Base-by-base conservation (phyloP, 2,888 invertebrate genomes). In the Drosophila macrospina region DNA sequence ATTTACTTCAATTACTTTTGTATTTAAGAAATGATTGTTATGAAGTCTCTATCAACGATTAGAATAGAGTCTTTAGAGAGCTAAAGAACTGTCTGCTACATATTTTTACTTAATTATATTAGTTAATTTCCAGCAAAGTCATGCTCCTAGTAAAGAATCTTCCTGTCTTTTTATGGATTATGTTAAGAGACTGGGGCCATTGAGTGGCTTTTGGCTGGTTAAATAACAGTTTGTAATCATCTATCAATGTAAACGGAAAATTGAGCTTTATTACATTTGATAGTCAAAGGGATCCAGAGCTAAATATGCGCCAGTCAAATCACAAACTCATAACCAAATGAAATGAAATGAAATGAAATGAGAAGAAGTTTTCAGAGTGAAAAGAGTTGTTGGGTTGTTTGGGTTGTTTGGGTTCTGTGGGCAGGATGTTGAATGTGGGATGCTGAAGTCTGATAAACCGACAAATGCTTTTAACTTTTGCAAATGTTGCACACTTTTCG, bases 381-480 rank as follows among this genome's bases (percentile, higher is more conserved):
- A 69, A 61, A 45, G 74, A 47, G 68, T 61, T 54, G 16, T 47
- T 24, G 20, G 30, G 7, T 50, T n/a, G 36, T 50, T 45, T 41
- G 55, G 56, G 26, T 20, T 20, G 20, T 26, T 47, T 13, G 20
- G 30, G 7, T 50, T n/a, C 41, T 50, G 51, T 41, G 55, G 56
- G 26, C 34, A 47, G 47, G 37, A 51, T 50, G 47, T 45, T 20
- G 20, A 20, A 20, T 20, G 20, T 20, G 20, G 47, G 37, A 51
- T 50, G 47, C 41, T 65, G 48, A 54, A 30, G 59, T 41, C 66
- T 69, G 75, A 67, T 61, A 72, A 66, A 63, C 80, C 69, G 71
- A 60, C 69, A 83, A 76, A 88, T 80, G 86, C 86, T 83, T 88
- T 83, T 80, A 86, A 70, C 83, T 86, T 80, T 65, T 51, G 56